These are phyloP conservation scores for Lithosia quadra DNA, from an alignment of 2,888 invertebrate species.

Conservation along the genomic window DNA sequence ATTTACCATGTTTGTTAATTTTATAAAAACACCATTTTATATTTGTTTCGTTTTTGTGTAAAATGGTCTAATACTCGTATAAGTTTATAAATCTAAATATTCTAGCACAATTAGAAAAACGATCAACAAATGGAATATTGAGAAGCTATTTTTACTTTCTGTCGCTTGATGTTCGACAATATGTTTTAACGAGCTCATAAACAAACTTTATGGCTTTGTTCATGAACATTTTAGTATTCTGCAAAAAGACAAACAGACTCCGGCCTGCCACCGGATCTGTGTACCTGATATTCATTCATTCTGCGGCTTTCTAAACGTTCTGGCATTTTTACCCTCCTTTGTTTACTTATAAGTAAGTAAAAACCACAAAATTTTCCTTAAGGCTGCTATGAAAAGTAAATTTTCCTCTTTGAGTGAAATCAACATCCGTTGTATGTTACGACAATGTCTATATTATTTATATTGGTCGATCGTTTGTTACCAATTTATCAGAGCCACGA, in stretches of 20 bases:
- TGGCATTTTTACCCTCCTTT: slow-evolving; percentile 37
- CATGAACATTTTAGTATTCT: slow-evolving; percentile 66
- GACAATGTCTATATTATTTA: background rate
- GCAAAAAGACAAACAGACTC: slow-evolving; percentile 62
- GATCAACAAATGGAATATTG: slow-evolving; percentile 43
- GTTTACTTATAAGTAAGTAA: slow-evolving; percentile 38
- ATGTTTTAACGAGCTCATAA: slow-evolving; percentile 66
- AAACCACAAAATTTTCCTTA: slow-evolving; percentile 32
- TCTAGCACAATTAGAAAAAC: background rate
- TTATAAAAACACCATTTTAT: too few species aligned
- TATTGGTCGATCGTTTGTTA: too few species aligned
- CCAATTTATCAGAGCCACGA: too few species aligned
- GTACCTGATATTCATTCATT: slow-evolving; percentile 51
- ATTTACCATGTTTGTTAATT: too few species aligned
- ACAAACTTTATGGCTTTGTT: slow-evolving; percentile 63
- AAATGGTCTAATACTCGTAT: background rate
- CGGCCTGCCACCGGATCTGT: slow-evolving; percentile 43
- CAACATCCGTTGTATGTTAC: background rate
- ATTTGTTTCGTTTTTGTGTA: too few species aligned
- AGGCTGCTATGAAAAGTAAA: slow-evolving; percentile 16
- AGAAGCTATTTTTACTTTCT: slow-evolving; percentile 58
- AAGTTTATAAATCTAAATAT: background rate
- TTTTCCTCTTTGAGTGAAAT: background rate
- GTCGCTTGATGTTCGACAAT: slow-evolving; percentile 58
- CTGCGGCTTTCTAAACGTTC: slow-evolving; percentile 50